phyloP scores from a whole-genome alignment of 1,140 invertebrate species.

The Ephestia elutella region DNA sequence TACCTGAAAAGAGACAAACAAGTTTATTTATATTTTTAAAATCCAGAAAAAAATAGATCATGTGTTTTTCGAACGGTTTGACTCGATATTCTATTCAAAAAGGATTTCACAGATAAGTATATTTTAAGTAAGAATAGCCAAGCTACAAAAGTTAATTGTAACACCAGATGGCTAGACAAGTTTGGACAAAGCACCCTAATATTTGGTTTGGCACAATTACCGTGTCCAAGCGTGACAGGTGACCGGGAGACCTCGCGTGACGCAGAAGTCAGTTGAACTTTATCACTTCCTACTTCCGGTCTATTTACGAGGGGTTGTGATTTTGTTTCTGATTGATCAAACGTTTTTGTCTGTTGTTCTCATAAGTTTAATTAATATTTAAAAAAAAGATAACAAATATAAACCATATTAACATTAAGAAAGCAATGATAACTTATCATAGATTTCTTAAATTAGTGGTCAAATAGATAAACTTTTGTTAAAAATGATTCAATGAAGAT shows the following conservation, averaged over 20 bases:
- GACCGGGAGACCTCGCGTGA: slow-evolving; percentile 37
- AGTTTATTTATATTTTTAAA: too few relatives aligned
- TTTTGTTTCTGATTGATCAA: slow-evolving; percentile 1
- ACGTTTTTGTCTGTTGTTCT: background rate
- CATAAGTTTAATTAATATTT: background rate
- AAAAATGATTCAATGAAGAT: too few relatives aligned
- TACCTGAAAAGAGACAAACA: slow-evolving; percentile 33
- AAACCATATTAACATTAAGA: too few relatives aligned
- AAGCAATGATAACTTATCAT: too few relatives aligned
- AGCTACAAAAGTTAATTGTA: background rate
- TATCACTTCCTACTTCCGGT: slow-evolving; percentile 67
- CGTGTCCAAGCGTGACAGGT: slow-evolving; percentile 28
- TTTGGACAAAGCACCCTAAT: slow-evolving; percentile 11
- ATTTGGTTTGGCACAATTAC: slow-evolving; percentile 39
- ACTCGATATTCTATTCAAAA: too few relatives aligned
- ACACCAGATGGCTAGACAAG: background rate
- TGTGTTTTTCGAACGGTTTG: too few relatives aligned
- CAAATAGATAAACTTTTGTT: too few relatives aligned
- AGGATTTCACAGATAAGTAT: background rate
- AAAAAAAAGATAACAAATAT: too few relatives aligned
- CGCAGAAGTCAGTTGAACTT: slow-evolving; percentile 64
- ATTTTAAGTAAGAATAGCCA: background rate
- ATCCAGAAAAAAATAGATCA: too few relatives aligned
- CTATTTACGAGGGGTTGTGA: slow-evolving; percentile 47
- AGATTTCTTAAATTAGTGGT: too few relatives aligned